Evolutionary conservation across 2,888 invertebrate genomes (phyloP).

Genomic region (Octonoba sinensis): DNA sequence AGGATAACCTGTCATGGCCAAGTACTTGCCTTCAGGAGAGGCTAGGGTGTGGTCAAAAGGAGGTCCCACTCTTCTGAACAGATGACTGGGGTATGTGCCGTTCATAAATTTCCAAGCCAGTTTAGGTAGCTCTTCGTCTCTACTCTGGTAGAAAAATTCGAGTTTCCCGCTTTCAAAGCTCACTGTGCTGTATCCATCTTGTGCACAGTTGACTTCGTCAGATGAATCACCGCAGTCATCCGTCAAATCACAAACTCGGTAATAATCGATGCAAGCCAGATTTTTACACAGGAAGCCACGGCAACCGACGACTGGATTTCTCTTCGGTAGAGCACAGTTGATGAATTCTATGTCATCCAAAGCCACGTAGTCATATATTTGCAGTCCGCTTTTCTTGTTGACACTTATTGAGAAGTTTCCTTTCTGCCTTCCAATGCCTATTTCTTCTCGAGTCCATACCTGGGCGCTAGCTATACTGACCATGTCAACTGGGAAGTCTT

Average conservation of each 20-base stretch:
- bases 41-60: slow-evolving; percentile 64
- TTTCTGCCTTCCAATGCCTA: slow-evolving; percentile 49
- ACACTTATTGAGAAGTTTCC: slow-evolving; percentile 39
- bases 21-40: slow-evolving; percentile 45
- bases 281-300: slow-evolving; percentile 17
- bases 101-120: slow-evolving; percentile 41
- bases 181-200: background rate
- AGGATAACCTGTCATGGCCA: slow-evolving; percentile 19
- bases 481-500: slow-evolving; percentile 8
- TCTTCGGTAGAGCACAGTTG: slow-evolving; percentile 55
- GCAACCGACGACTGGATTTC: background rate
- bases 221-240: slow-evolving; percentile 65
- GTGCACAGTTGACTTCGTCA: slow-evolving; percentile 58
- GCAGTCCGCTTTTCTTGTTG: slow-evolving; percentile 7
- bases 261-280: slow-evolving; percentile 48
- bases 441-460: slow-evolving; percentile 33
- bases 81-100: slow-evolving; percentile 26
- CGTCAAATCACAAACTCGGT: slow-evolving; percentile 55
- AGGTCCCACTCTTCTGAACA: slow-evolving; percentile 37
- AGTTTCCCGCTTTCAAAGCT: slow-evolving; percentile 56
- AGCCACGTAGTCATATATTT: slow-evolving; percentile 28
- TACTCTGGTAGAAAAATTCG: slow-evolving; percentile 24
- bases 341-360: slow-evolving; percentile 62
- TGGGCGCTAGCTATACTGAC: background rate
- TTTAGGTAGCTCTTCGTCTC: slow-evolving; percentile 11